A percentile compares a stretch with the other conserved stretches of the same genome.
Conservation (phyloP, 1,140 invertebrate species). For the Drosophila nebulosa region DNA sequence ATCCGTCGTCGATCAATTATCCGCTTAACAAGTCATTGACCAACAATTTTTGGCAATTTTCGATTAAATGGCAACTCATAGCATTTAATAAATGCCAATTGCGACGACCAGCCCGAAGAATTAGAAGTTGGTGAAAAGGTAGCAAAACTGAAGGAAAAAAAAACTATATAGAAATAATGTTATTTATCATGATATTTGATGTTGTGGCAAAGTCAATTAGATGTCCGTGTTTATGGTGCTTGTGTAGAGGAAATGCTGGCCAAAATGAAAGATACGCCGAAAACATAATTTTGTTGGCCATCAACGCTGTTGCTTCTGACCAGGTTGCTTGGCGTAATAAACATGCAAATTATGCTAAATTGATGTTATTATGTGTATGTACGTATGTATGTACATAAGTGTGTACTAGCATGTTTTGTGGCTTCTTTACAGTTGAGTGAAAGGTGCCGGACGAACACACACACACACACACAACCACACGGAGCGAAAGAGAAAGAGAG, state of each 20-base stretch:
- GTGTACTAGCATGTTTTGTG: constrained; percentile 2
- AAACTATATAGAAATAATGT: background rate
- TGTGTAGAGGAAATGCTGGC: background rate
- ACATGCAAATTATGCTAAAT: constrained; percentile 13
- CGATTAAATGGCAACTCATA: constrained; percentile 7
- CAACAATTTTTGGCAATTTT: constrained; percentile 1
- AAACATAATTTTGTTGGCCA: constrained; percentile 2
- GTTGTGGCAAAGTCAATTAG: background rate
- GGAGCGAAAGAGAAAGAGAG: background rate
- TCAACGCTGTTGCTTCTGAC: background rate
- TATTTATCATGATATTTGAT: constrained; percentile 10
- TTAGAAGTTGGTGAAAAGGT: background rate
- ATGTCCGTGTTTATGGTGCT: background rate
- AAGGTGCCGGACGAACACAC: constrained; percentile 4
- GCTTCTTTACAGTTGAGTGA: constrained; percentile 11
- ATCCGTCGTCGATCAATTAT: background rate
- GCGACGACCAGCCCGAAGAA: background rate
- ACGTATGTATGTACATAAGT: background rate
- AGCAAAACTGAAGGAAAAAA: background rate
- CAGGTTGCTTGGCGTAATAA: constrained; percentile 3
- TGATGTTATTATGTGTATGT: constrained; percentile 8
- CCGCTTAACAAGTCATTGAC: constrained; percentile 12
- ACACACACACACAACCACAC: background rate
- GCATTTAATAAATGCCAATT: constrained; percentile 7
- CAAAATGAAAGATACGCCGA: constrained; percentile 3